Conservation (phyloP, 2,113 vertebrate genomes). For the Microcebus lehilahytsara region DNA sequence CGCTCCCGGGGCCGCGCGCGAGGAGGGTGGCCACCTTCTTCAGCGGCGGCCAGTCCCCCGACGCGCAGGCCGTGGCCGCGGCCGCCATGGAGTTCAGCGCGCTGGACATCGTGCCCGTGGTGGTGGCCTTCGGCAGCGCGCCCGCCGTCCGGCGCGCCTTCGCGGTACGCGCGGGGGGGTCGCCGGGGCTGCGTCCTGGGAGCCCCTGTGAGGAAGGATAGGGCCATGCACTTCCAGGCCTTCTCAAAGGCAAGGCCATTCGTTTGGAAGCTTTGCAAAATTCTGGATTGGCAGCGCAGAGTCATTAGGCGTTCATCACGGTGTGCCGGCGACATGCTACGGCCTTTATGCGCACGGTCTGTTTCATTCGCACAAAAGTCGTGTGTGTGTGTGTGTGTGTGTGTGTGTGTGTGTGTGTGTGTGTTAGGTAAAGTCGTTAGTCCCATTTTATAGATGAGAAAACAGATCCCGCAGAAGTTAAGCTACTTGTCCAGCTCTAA, state of each 20-base stretch:
- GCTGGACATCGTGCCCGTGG: conserved; percentile 66
- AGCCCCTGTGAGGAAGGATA: neutral
- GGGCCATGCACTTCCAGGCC: neutral
- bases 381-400: too few relatives aligned
- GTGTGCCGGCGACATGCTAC: neutral
- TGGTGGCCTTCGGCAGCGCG: conserved; percentile 73
- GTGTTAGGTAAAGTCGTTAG: rapidly evolving
- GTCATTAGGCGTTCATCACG: neutral
- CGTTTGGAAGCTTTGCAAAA: neutral
- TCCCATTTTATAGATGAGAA: neutral
- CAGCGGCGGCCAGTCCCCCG: conserved; percentile 18
- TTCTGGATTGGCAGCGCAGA: neutral
- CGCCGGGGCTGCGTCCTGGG: too few relatives aligned
- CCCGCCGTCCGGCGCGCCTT: conserved; percentile 70
- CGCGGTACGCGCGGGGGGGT: conserved; percentile 57
- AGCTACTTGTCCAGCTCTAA: rapidly evolving
- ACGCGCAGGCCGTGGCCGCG: conserved; percentile 54
- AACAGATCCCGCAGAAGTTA: neutral
- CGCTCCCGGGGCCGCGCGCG: conserved; percentile 44
- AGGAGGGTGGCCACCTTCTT: conserved; percentile 77
- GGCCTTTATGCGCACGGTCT: neutral
- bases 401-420: too few relatives aligned
- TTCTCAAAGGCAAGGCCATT: neutral
- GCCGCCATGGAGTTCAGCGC: conserved; percentile 74
- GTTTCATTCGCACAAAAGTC: neutral